Conservation (phyloP, 2,888 invertebrate genomes). For the Epinotia demarniana region DNA sequence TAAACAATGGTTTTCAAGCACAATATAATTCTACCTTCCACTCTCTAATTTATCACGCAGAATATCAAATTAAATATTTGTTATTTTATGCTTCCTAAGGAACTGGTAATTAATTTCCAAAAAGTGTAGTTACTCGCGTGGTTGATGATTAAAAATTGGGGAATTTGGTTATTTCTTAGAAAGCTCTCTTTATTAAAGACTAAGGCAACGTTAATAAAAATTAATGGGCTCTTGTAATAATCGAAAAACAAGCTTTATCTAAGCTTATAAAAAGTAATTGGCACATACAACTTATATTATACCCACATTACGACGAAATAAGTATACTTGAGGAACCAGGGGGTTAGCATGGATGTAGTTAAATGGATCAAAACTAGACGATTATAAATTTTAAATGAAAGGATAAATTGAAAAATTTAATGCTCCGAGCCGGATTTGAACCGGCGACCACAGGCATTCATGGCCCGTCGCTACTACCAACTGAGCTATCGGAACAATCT, state of each 20-base stretch:
- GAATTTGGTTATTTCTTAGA: neutral
- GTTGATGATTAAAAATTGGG: neutral
- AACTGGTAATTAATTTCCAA: neutral
- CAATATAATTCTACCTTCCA: conserved; percentile 20
- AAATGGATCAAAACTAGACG: neutral
- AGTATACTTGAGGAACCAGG: no score
- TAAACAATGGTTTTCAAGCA: conserved; percentile 29
- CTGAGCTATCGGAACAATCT: no score
- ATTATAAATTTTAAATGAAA: no score
- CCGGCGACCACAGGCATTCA: no score
- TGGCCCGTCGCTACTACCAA: no score
- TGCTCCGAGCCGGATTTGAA: no score
- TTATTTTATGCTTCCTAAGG: neutral
- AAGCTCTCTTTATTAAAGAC: neutral
- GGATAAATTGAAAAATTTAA: no score
- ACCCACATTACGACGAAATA: neutral
- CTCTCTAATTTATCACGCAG: neutral
- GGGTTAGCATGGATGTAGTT: no score
- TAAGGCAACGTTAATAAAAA: neutral
- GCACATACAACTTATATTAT: neutral
- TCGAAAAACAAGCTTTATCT: neutral
- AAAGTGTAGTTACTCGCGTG: neutral
- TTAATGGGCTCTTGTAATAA: neutral
- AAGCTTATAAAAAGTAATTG: no score
- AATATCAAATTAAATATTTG: neutral